A percentile compares a stretch with the other conserved stretches of the same genome.
phyloP scores from a whole-genome alignment of 30 jellyfish, hydroid and myxozoan genomes.

The Hydra vulgaris region DNA sequence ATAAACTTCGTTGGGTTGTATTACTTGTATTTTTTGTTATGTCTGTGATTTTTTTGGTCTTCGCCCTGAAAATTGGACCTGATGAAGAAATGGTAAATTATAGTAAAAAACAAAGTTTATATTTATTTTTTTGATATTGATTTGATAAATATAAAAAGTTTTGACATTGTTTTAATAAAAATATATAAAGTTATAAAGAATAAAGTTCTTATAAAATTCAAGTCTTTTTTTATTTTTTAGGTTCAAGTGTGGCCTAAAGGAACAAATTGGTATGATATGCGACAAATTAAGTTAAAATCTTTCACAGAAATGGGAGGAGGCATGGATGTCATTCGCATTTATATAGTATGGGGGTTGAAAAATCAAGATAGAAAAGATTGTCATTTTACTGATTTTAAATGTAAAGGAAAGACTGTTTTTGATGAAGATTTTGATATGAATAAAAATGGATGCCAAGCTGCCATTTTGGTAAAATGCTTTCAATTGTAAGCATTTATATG shows the following conservation, averaged over 20 bases:
- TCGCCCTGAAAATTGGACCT: slow-evolving; percentile 72
- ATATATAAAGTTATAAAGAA: not conserved
- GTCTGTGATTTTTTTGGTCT: slow-evolving; percentile 44
- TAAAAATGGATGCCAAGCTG: slow-evolving; percentile 59
- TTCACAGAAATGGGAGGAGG: slow-evolving; percentile 90
- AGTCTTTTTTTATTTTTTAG: slow-evolving; percentile 7
- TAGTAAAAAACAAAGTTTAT: not conserved
- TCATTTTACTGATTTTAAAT: slow-evolving; percentile 88
- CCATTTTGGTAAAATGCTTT: slow-evolving; percentile 46
- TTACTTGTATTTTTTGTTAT: slow-evolving; percentile 23
- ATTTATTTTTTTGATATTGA: not conserved
- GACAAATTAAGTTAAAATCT: slow-evolving; percentile 45
- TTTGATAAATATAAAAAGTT: not conserved
- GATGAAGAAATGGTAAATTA: slow-evolving; percentile 80
- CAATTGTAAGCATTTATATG: not conserved
- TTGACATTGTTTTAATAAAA: not conserved
- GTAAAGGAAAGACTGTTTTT: slow-evolving; percentile 78
- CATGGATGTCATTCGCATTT: slow-evolving; percentile 70
- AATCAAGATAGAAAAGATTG: slow-evolving; percentile 70
- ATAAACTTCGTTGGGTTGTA: slow-evolving; percentile 49
- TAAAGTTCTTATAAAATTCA: not conserved
- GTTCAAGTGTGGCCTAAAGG: slow-evolving; percentile 93
- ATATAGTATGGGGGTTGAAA: slow-evolving; percentile 70
- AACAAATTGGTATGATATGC: slow-evolving; percentile 88
- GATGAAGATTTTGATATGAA: slow-evolving; percentile 75